phyloP scores from a whole-genome alignment of 2,888 invertebrate species.

The Chymomyza fuscimana region DNA sequence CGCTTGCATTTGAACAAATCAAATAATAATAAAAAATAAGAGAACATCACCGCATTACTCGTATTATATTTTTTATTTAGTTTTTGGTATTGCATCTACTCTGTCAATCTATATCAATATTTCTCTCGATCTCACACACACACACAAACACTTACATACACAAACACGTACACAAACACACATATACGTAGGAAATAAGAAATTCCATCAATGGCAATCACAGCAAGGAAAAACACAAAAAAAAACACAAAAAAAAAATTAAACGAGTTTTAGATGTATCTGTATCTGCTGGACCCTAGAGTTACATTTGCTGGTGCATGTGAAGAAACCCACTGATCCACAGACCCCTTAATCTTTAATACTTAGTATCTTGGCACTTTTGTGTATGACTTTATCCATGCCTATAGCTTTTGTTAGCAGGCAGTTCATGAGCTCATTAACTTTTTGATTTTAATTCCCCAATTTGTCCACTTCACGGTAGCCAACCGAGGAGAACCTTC shows the following conservation, averaged over 20 bases:
- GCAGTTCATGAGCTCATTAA: not conserved
- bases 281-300: conserved; percentile 31
- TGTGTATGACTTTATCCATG: not conserved
- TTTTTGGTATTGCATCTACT: conserved; percentile 46
- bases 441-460: not conserved
- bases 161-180: not conserved
- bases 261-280: not conserved
- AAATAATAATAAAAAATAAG: conserved; percentile 26
- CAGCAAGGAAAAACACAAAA: conserved; percentile 50
- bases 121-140: conserved; percentile 13
- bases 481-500: too few relatives aligned
- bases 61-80: not conserved
- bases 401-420: not conserved
- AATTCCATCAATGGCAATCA: conserved; percentile 34
- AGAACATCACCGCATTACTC: not conserved
- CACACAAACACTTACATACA: conserved; percentile 5
- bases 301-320: conserved; percentile 60
- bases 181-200: not conserved
- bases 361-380: conserved; percentile 27
- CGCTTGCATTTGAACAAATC: conserved; percentile 64
- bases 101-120: conserved; percentile 25
- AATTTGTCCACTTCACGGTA: not conserved
- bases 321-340: conserved; percentile 19
- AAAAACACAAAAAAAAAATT: conserved; percentile 6
- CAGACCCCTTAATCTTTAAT: conserved; percentile 18